Percentiles rank a stretch among this genome's conserved stretches.
phyloP scores from a whole-genome alignment of 1,140 invertebrate species.

The Metopolophium dirhodum region DNA sequence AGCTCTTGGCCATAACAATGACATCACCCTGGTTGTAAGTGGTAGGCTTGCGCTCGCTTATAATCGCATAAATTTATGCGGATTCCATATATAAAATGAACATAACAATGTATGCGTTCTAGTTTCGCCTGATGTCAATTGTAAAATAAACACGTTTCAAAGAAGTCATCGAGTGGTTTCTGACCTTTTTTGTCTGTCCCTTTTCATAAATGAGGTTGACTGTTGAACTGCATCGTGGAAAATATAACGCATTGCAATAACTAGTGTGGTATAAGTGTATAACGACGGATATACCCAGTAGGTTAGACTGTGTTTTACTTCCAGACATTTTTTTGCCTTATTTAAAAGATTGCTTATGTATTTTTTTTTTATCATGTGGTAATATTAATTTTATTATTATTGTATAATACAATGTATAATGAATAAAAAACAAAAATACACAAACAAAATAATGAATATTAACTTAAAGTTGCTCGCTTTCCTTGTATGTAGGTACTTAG shows the following conservation, averaged over 20 bases:
- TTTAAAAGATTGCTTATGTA: background rate
- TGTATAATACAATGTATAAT: too few species aligned
- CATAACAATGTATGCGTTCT: background rate
- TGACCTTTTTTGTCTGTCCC: slow-evolving; percentile 19
- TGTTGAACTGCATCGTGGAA: slow-evolving; percentile 1
- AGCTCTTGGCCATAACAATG: slow-evolving; percentile 36
- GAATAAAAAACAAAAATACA: background rate
- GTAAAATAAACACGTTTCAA: slow-evolving; percentile 49
- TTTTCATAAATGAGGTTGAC: slow-evolving; percentile 36
- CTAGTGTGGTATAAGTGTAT: background rate
- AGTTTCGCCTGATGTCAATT: slow-evolving; percentile 32
- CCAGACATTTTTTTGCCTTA: background rate
- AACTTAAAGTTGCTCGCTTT: too few species aligned
- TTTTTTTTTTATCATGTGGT: background rate
- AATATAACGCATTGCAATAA: background rate
- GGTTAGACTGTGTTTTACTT: background rate
- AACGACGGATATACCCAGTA: background rate
- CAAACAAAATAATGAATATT: too few species aligned
- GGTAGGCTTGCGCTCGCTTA: slow-evolving; percentile 38
- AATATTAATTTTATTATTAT: background rate
- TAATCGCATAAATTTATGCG: slow-evolving; percentile 46
- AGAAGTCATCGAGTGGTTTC: slow-evolving; percentile 48
- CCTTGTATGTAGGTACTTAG: too few species aligned
- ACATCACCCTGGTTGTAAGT: slow-evolving; percentile 28
- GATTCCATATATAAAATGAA: background rate